phyloP scores from a whole-genome alignment of 2,888 invertebrate genomes.

The Endomychus coccineus region DNA sequence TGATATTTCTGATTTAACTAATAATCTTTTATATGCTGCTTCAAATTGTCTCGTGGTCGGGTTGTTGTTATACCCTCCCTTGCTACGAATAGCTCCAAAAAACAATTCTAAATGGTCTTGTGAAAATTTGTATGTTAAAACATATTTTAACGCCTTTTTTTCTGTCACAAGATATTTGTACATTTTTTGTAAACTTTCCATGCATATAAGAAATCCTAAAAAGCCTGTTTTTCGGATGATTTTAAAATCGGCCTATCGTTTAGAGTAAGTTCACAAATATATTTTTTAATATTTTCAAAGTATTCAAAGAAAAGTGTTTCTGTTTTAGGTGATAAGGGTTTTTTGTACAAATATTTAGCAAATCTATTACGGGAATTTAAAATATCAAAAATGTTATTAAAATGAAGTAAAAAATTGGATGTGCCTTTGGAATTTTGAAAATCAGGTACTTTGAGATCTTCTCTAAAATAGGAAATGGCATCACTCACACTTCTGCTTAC shows the following conservation, averaged over 20 bases:
- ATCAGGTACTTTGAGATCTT: constrained; percentile 15
- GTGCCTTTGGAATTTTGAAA: constrained; percentile 16
- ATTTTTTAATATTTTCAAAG: constrained; percentile 6
- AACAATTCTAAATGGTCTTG: constrained; percentile 7
- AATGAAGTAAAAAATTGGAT: constrained; percentile 13
- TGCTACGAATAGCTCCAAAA: no score
- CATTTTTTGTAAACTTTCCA: constrained; percentile 12
- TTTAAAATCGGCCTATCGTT: constrained; percentile 7
- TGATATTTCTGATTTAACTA: no score
- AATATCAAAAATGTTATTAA: constrained; percentile 20
- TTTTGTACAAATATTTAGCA: constrained; percentile 18
- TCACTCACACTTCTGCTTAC: constrained; percentile 20
- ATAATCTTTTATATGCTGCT: no score
- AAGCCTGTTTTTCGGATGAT: constrained; percentile 13
- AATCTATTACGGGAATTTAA: constrained; percentile 15
- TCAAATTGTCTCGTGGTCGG: no score
- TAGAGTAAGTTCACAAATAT: constrained; percentile 8
- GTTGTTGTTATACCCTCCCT: no score
- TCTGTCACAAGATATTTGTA: constrained; percentile 6
- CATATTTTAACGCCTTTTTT: constrained; percentile 1
- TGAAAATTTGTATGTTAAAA: constrained; percentile 3
- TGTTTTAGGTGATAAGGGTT: constrained; percentile 14
- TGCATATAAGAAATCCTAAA: constrained; percentile 18
- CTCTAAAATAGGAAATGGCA: constrained; percentile 10
- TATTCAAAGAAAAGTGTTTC: constrained; percentile 9